Conservation (phyloP, 2,113 vertebrate genomes). For the Scolopax mira region DNA sequence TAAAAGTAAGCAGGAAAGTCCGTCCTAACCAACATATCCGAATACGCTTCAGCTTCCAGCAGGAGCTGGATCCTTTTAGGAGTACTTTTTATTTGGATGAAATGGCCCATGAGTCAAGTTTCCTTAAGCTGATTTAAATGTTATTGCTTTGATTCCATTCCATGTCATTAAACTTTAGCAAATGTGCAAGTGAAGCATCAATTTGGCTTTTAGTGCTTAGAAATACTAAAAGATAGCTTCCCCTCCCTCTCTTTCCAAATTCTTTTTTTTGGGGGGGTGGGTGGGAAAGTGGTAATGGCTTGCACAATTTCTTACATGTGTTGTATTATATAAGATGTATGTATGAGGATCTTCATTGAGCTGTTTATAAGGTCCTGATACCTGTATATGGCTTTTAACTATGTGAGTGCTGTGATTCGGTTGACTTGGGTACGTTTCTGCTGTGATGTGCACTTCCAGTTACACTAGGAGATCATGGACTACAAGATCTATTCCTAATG, state of each 20-base stretch:
- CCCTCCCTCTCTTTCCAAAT: not conserved
- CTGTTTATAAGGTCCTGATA: not conserved
- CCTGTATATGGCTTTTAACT: not conserved
- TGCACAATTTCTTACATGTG: not conserved
- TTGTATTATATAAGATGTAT: not conserved
- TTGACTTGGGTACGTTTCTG: not conserved
- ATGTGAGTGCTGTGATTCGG: not conserved
- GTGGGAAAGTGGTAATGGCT: not conserved
- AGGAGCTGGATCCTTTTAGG: not conserved
- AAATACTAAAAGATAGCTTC: not conserved
- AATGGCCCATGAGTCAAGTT: constrained; percentile 20
- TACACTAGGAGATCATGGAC: not conserved
- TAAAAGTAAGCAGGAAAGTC: not conserved
- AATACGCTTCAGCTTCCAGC: not conserved
- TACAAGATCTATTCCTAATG: not conserved
- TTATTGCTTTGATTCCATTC: constrained; percentile 58
- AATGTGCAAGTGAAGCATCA: constrained; percentile 47
- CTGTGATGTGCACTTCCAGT: not conserved
- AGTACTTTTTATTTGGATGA: not conserved
- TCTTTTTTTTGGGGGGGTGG: not conserved
- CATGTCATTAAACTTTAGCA: constrained; percentile 62
- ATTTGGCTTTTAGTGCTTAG: constrained; percentile 25
- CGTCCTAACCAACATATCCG: not conserved
- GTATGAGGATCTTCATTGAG: not conserved
- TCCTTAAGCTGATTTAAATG: constrained; percentile 32